Evolutionary conservation across 2,113 vertebrate genomes (phyloP).

Genomic region (Ifrita kowaldi): DNA sequence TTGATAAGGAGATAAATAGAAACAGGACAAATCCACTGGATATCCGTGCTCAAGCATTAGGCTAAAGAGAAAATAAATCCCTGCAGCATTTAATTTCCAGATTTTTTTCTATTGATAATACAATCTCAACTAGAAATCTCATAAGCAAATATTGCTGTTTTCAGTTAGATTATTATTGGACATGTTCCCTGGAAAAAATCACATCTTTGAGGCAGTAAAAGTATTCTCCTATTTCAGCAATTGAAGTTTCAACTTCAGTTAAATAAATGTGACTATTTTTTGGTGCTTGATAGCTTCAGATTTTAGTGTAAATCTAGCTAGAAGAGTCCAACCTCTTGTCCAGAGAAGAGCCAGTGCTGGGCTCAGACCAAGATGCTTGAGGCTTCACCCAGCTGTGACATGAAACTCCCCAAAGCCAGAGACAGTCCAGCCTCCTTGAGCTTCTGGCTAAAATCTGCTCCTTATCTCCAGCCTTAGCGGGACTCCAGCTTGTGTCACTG

Average conservation of each 20-base stretch:
- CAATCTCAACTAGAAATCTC: neutral
- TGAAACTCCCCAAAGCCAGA: neutral
- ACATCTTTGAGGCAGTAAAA: neutral
- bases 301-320: neutral
- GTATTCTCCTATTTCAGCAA: neutral
- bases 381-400: accelerated
- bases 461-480: neutral
- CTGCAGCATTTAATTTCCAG: neutral
- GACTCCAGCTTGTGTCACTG: neutral
- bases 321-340: neutral
- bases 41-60: neutral
- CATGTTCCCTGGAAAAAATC: neutral
- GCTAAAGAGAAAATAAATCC: constrained; percentile 18
- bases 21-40: neutral
- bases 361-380: neutral
- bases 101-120: neutral
- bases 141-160: neutral
- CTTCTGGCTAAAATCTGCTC: neutral
- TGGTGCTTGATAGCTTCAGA: neutral
- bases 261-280: neutral
- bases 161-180: neutral
- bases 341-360: neutral
- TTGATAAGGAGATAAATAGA: constrained; percentile 47
- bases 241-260: neutral
- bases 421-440: accelerated